phyloP scores from a whole-genome alignment of 2,888 invertebrate species.

The Eristalis arbustorum region DNA sequence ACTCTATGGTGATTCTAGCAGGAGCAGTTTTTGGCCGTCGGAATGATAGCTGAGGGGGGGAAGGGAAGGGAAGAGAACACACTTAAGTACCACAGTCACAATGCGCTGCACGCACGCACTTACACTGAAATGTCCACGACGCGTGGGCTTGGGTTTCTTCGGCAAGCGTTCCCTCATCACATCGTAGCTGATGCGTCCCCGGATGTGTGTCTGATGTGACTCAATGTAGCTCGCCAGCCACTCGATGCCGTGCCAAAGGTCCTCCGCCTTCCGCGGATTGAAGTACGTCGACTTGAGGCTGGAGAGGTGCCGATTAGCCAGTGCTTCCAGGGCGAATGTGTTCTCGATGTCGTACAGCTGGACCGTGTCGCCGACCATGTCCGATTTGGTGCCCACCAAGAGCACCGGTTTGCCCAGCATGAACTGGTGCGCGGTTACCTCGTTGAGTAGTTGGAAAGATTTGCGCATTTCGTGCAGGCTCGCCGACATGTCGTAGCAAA shows the following conservation, averaged over 20 bases:
- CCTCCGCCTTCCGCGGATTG: conserved; percentile 14
- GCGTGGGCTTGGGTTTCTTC: neutral
- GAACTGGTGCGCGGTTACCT: conserved; percentile 73
- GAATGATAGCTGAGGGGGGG: conserved; percentile 3
- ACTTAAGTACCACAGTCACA: neutral
- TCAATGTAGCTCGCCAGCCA: conserved; percentile 25
- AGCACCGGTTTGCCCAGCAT: conserved; percentile 77
- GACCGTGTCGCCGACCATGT: conserved; percentile 73
- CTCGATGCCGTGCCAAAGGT: conserved; percentile 45
- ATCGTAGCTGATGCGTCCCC: conserved; percentile 32
- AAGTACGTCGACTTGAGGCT: conserved; percentile 64
- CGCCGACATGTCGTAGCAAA: conserved; percentile 76
- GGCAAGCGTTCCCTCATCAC: neutral
- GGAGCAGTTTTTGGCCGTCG: conserved; percentile 54
- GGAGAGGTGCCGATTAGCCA: conserved; percentile 73
- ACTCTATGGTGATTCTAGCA: neutral
- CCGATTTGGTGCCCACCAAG: conserved; percentile 75
- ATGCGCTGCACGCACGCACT: neutral
- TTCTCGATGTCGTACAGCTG: conserved; percentile 78
- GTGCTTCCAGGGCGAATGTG: conserved; percentile 74
- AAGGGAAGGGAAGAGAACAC: too few relatives aligned
- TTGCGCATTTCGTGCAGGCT: conserved; percentile 69
- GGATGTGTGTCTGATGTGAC: conserved; percentile 1
- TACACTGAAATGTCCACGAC: neutral
- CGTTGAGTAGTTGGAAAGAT: conserved; percentile 73